Conservation (phyloP, 2,888 invertebrate species). For the Philopedon plagiatum region DNA sequence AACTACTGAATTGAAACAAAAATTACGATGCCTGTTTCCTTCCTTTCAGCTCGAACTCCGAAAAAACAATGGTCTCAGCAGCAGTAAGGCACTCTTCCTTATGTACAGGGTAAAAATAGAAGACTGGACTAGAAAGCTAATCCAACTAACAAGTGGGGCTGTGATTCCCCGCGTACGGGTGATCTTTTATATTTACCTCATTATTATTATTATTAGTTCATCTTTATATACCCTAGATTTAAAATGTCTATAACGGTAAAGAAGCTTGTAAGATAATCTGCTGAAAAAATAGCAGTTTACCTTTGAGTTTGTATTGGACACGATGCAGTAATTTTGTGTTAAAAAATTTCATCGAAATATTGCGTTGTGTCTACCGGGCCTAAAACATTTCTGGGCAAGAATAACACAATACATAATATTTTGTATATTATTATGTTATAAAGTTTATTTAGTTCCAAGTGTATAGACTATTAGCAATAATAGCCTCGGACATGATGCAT, state of each 20-base stretch:
- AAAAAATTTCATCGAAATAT: no score
- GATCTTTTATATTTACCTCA: conserved; percentile 48
- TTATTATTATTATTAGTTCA: no score
- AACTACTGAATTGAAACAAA: no score
- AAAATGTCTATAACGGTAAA: background rate
- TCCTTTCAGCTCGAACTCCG: conserved; percentile 30
- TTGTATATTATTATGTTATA: background rate
- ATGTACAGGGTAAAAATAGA: conserved; percentile 49
- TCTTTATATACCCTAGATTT: conserved; percentile 5
- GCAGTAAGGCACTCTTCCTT: conserved; percentile 32
- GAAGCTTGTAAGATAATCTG: background rate
- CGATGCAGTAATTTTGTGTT: no score
- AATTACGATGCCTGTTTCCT: no score
- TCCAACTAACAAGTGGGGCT: conserved; percentile 45
- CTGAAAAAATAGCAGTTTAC: no score
- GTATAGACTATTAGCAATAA: background rate
- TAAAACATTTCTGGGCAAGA: no score
- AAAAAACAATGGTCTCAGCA: conserved; percentile 45
- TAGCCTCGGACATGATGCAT: no score
- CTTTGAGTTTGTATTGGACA: no score
- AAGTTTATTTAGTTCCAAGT: background rate
- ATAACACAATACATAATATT: no score
- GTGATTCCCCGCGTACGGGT: conserved; percentile 44
- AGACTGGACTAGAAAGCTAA: conserved; percentile 48
- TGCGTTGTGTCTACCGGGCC: no score